These are phyloP conservation scores for Hipposideros larvatus DNA, from an alignment of 2,797 vertebrate genomes.

Conservation along the genomic window DNA sequence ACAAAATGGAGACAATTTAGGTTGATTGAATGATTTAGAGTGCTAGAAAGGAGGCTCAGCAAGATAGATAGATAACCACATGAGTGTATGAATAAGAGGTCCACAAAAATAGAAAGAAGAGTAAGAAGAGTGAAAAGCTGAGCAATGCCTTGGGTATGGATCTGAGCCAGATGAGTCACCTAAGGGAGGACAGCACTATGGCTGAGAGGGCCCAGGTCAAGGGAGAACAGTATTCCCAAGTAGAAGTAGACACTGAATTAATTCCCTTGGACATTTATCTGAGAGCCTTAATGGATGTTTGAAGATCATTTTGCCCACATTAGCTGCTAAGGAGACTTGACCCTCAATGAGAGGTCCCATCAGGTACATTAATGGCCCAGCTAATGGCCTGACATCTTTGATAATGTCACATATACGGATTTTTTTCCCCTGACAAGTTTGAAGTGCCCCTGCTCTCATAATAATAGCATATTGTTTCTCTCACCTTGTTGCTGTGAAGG, in stretches of 20 bases:
- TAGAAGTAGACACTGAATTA: constrained; percentile 38
- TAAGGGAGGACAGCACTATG: neutral
- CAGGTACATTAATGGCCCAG: neutral
- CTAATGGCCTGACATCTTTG: constrained; percentile 62
- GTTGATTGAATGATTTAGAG: neutral
- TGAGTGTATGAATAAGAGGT: neutral
- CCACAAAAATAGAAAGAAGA: neutral
- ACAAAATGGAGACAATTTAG: constrained; percentile 40
- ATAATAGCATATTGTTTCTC: constrained; percentile 47
- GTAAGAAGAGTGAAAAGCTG: neutral
- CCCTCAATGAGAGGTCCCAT: constrained; percentile 20
- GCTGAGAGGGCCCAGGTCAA: neutral
- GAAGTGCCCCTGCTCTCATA: neutral
- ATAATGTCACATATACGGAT: constrained; percentile 47
- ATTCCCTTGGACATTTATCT: constrained; percentile 54
- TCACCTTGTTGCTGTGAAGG: constrained; percentile 50
- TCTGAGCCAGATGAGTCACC: neutral
- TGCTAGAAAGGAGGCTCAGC: neutral
- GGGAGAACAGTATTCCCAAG: constrained; percentile 18
- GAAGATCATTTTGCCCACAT: constrained; percentile 59
- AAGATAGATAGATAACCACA: neutral
- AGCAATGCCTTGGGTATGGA: neutral
- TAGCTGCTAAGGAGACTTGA: constrained; percentile 52
- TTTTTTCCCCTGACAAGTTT: constrained; percentile 55
- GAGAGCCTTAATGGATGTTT: constrained; percentile 55